Conservation (phyloP, 2,113 vertebrate genomes). For the Sclerurus mexicanus region DNA sequence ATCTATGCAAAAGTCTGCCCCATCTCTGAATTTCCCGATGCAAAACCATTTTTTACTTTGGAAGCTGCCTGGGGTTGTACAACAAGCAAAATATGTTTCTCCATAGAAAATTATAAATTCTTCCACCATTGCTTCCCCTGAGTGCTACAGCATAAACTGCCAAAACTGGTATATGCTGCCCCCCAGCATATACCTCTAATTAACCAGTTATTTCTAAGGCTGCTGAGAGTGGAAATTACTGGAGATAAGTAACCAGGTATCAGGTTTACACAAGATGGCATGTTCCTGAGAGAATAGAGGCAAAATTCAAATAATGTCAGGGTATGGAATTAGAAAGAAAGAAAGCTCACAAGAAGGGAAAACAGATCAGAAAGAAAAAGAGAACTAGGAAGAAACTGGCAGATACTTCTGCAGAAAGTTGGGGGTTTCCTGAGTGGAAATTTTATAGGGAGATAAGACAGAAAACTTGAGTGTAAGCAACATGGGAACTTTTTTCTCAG, state of each 20-base stretch:
- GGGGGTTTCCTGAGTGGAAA: background rate
- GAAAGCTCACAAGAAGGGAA: background rate
- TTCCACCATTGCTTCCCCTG: background rate
- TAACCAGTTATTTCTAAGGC: constrained; percentile 16
- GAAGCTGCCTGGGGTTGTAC: background rate
- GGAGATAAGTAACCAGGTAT: background rate
- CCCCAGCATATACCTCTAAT: constrained; percentile 2
- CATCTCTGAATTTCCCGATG: background rate
- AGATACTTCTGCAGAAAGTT: background rate
- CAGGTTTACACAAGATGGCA: background rate
- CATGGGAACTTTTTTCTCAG: background rate
- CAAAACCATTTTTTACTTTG: background rate
- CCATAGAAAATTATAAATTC: background rate
- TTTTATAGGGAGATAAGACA: background rate
- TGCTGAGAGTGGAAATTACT: background rate
- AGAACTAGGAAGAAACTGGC: background rate
- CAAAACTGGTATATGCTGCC: background rate
- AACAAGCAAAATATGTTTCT: background rate
- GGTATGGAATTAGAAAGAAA: background rate
- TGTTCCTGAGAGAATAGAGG: background rate
- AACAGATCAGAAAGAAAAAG: background rate
- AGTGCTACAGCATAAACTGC: background rate
- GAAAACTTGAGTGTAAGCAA: background rate
- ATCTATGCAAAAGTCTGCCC: background rate
- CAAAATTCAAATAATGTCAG: background rate